phyloP scores from a whole-genome alignment of 2,113 vertebrate genomes.

The Forbesichthys agassizii region DNA sequence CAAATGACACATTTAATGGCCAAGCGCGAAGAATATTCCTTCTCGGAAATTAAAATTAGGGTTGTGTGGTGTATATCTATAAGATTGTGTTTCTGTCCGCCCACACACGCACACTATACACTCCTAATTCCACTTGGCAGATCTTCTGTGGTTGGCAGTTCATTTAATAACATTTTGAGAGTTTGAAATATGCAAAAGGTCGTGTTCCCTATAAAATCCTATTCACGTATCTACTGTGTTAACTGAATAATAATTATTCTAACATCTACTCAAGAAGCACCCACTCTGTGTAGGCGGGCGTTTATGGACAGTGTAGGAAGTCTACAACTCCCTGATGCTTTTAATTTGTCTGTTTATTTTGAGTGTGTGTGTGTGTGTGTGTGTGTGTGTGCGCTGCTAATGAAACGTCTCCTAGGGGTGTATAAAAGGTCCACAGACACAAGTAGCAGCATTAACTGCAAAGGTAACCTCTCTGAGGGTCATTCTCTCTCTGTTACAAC shows the following conservation, averaged over 20 bases:
- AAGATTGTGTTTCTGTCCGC: neutral
- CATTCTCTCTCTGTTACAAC: neutral
- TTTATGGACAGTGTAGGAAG: conserved; percentile 46
- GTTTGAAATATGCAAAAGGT: neutral
- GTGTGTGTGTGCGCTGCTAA: conserved; percentile 33
- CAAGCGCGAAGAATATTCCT: too few species aligned
- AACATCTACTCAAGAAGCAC: neutral
- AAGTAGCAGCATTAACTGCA: neutral
- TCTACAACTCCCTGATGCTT: conserved; percentile 24
- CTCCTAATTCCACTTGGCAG: neutral
- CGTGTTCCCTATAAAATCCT: neutral
- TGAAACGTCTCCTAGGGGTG: conserved; percentile 37
- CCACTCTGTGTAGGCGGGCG: conserved; percentile 39
- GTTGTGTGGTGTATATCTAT: too few species aligned
- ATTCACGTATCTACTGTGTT: neutral
- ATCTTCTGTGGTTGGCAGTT: neutral
- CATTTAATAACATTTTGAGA: neutral
- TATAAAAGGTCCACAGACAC: conserved; percentile 42
- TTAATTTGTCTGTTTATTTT: conserved; percentile 37
- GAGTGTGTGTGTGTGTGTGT: conserved; percentile 37
- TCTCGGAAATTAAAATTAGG: too few species aligned
- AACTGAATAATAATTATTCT: neutral
- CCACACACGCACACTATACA: conserved; percentile 6
- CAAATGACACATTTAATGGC: too few species aligned
- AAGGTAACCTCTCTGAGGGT: conserved; percentile 4